These are phyloP conservation scores for Phyllotreta cruciferae DNA, from an alignment of 2,888 invertebrate genomes.

Conservation along the genomic window DNA sequence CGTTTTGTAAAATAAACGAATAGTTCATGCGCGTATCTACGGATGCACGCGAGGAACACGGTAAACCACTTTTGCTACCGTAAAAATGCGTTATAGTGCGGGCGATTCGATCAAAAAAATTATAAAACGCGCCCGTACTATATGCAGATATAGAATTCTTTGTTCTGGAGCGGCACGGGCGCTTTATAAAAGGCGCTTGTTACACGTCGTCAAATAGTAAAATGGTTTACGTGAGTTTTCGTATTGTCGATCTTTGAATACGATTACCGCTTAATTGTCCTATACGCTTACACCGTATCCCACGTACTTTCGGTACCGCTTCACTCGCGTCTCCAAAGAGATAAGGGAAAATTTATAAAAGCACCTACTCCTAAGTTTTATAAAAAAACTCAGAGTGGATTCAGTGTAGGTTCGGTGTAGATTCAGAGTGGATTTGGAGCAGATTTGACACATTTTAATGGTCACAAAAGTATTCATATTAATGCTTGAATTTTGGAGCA, in stretches of 20 bases:
- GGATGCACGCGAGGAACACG: constrained; percentile 19
- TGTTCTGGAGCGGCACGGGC: constrained; percentile 15
- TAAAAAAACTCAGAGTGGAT: no score
- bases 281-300: constrained; percentile 24
- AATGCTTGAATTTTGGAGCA: no score
- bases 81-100: not conserved
- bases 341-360: no score
- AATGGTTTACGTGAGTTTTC: constrained; percentile 28
- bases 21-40: constrained; percentile 20
- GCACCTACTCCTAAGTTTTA: no score
- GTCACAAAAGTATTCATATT: no score
- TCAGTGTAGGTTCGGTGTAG: no score
- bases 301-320: constrained; percentile 15
- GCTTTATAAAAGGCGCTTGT: constrained; percentile 27
- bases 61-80: constrained; percentile 12
- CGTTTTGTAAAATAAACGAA: constrained; percentile 6
- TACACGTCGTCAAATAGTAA: constrained; percentile 27
- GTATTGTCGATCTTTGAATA: constrained; percentile 27
- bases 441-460: no score
- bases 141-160: not conserved
- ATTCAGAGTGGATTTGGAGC: no score
- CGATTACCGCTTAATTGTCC: constrained; percentile 29
- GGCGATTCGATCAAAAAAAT: no score
- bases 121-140: no score
- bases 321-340: no score